Percentiles rank a stretch among this genome's conserved stretches.
These are phyloP conservation scores for Chaetophractus vellerosus DNA, from an alignment of 2,797 vertebrate species.

Conservation along the genomic window DNA sequence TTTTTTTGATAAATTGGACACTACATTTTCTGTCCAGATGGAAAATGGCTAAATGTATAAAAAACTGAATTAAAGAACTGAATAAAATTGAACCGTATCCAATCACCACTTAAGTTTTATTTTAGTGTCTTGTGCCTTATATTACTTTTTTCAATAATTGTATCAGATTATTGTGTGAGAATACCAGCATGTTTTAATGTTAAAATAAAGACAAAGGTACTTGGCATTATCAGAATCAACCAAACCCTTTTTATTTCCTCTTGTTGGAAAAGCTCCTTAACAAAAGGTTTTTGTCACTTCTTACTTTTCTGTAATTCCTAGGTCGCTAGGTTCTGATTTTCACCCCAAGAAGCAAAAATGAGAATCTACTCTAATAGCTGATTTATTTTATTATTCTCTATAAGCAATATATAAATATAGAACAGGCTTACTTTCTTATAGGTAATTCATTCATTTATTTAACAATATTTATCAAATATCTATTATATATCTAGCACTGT, in stretches of 20 bases:
- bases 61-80: not conserved
- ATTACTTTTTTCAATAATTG: constrained; percentile 8
- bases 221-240: not conserved
- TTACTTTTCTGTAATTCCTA: not conserved
- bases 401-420: not conserved
- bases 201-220: not conserved
- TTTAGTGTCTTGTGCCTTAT: constrained; percentile 10
- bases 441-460: not conserved
- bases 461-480: constrained; percentile 23
- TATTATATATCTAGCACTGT: not conserved
- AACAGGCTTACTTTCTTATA: constrained; percentile 31
- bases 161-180: not conserved
- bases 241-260: not conserved
- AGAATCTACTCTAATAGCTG: not conserved
- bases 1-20: not conserved
- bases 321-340: not conserved
- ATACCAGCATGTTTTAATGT: not conserved
- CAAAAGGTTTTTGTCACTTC: not conserved
- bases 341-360: constrained; percentile 49
- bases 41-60: not conserved
- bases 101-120: not conserved
- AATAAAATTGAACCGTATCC: constrained; percentile 7
- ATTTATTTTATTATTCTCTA: not conserved
- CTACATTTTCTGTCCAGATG: constrained; percentile 7
- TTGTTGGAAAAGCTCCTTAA: not conserved